Percentiles rank a stretch among this genome's conserved stretches.
Conservation (phyloP, 1,140 invertebrate genomes). For the Triops cancriformis region DNA sequence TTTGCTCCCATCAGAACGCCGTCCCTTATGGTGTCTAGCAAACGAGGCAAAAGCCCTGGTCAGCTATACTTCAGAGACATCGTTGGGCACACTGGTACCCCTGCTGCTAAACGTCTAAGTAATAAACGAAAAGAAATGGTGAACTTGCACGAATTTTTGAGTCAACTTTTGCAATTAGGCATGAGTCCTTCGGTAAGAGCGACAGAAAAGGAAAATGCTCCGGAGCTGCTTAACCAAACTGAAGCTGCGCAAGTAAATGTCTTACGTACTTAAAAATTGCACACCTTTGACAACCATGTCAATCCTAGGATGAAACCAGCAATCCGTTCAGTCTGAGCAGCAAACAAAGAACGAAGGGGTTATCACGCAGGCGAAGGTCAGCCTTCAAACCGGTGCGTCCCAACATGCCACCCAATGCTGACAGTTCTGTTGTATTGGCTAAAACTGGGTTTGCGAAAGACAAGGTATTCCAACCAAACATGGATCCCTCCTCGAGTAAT, state of each 20-base stretch:
- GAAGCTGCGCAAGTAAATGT: not conserved
- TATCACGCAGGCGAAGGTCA: not conserved
- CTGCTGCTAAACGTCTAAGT: not conserved
- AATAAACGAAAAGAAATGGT: not conserved
- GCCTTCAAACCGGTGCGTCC: not conserved
- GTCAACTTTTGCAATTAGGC: not conserved
- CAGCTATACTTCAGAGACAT: too few relatives aligned
- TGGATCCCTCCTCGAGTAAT: too few relatives aligned
- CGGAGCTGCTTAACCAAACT: not conserved
- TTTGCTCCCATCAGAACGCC: too few relatives aligned
- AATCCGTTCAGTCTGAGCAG: not conserved
- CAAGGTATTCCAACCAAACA: too few relatives aligned
- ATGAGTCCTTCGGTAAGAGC: not conserved
- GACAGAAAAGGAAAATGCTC: not conserved
- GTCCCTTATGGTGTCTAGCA: too few relatives aligned
- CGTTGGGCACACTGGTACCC: too few relatives aligned
- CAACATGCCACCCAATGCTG: not conserved
- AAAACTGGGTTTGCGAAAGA: too few relatives aligned
- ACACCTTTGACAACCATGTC: not conserved
- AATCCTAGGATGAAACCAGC: not conserved
- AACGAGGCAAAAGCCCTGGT: too few relatives aligned
- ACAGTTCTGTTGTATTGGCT: too few relatives aligned
- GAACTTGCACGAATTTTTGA: not conserved
- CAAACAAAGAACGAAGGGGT: not conserved
- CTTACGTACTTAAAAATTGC: not conserved